Percentiles rank a stretch among this genome's conserved stretches.
Evolutionary conservation across 2,113 vertebrate genomes (phyloP).

Genomic region (Lepus americanus): DNA sequence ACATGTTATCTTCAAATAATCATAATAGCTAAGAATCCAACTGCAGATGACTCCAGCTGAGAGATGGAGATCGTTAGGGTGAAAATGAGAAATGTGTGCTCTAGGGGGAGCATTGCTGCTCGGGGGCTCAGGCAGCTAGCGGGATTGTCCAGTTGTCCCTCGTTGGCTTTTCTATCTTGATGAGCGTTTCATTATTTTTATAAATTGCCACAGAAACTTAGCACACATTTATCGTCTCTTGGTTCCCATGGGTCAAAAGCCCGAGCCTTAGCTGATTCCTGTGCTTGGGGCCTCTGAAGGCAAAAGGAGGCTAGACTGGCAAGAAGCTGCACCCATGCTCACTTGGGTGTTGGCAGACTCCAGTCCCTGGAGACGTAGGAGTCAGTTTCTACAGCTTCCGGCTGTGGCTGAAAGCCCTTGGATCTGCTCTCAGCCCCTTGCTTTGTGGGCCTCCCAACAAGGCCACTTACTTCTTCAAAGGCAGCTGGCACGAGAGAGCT

Average conservation of each 20-base stretch:
- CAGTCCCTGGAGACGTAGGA: not conserved
- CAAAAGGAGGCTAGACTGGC: not conserved
- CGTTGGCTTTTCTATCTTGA: not conserved
- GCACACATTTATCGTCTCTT: not conserved
- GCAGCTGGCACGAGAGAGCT: not conserved
- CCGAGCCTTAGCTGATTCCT: not conserved
- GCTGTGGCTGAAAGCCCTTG: not conserved
- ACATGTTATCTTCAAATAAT: constrained; percentile 30
- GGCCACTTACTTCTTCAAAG: not conserved
- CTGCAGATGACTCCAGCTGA: not conserved
- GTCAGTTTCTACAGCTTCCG: not conserved
- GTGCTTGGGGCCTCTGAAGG: not conserved
- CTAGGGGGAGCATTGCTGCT: not conserved
- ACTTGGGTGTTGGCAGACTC: not conserved
- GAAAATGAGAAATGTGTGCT: not conserved
- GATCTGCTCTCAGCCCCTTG: not conserved
- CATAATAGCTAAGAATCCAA: not conserved
- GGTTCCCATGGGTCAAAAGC: not conserved
- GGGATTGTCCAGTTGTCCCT: not conserved
- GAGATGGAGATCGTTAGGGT: not conserved
- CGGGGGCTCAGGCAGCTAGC: not conserved
- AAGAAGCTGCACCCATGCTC: not conserved
- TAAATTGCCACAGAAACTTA: not conserved
- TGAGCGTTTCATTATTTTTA: not conserved
- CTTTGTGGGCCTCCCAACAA: not conserved